Percentiles rank a stretch among this genome's conserved stretches.
These are phyloP conservation scores for Eilema depressum DNA, from an alignment of 2,888 invertebrate genomes.

Conservation along the genomic window DNA sequence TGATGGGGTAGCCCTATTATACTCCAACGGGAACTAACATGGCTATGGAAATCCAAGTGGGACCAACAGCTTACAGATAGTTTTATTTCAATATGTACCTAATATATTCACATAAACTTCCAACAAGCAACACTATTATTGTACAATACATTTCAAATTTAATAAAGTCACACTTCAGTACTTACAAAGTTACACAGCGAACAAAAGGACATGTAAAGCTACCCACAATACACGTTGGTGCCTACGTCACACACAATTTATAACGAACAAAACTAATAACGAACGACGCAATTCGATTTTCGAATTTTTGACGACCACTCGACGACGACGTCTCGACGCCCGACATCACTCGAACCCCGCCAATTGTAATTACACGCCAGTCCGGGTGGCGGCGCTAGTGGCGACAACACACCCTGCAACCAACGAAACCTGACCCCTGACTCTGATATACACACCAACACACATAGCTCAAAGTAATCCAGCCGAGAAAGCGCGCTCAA, in stretches of 20 bases:
- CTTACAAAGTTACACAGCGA: not conserved
- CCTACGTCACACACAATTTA: constrained; percentile 2
- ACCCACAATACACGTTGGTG: constrained; percentile 28
- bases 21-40: no score
- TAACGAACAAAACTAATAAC: constrained; percentile 60
- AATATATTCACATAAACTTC: no score
- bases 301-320: constrained; percentile 72
- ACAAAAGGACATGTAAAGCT: not conserved
- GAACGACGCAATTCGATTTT: constrained; percentile 67
- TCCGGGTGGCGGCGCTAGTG: constrained; percentile 61
- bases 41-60: no score
- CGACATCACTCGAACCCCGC: constrained; percentile 57
- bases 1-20: no score
- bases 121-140: no score
- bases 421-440: constrained; percentile 53
- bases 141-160: not conserved
- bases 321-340: constrained; percentile 61
- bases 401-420: constrained; percentile 45
- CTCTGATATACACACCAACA: constrained; percentile 34
- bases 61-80: no score
- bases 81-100: no score
- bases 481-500: constrained; percentile 61
- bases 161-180: not conserved
- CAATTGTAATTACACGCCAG: constrained; percentile 64
- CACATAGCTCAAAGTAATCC: constrained; percentile 52